Conservation (phyloP, 2,113 vertebrate species). For the Malurus elegans region DNA sequence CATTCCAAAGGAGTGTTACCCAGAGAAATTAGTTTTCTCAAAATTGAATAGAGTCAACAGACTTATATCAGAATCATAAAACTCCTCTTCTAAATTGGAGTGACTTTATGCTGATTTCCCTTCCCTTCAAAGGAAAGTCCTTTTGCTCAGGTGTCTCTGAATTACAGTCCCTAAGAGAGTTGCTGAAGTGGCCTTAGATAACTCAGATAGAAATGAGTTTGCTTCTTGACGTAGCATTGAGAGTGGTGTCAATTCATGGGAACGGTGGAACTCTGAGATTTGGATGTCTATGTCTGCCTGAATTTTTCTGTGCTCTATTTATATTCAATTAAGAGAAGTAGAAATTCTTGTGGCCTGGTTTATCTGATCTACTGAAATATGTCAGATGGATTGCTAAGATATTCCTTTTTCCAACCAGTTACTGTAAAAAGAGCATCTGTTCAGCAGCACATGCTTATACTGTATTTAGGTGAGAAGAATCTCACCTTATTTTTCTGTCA, state of each 20-base stretch:
- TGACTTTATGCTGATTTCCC: not conserved
- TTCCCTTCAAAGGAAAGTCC: not conserved
- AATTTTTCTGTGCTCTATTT: not conserved
- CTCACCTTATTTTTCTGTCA: not conserved
- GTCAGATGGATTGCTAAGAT: not conserved
- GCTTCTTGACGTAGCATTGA: not conserved
- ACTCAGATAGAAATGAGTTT: not conserved
- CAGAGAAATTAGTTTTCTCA: not conserved
- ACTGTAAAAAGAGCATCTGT: not conserved
- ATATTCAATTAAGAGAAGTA: not conserved
- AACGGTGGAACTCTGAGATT: not conserved
- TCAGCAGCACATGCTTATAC: not conserved
- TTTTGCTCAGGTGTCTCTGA: not conserved
- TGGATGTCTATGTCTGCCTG: not conserved
- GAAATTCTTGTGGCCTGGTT: not conserved
- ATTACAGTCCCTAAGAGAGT: not conserved
- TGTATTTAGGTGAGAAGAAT: not conserved
- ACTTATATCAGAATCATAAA: not conserved
- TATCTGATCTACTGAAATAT: not conserved
- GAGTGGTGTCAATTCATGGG: not conserved
- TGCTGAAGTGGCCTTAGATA: not conserved
- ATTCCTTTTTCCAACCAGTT: not conserved
- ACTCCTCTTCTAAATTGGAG: not conserved
- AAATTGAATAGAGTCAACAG: not conserved
- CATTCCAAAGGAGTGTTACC: not conserved